Base-by-base conservation (phyloP, 92 coral and sea anemone genomes). In the Actinostola sp. region DNA sequence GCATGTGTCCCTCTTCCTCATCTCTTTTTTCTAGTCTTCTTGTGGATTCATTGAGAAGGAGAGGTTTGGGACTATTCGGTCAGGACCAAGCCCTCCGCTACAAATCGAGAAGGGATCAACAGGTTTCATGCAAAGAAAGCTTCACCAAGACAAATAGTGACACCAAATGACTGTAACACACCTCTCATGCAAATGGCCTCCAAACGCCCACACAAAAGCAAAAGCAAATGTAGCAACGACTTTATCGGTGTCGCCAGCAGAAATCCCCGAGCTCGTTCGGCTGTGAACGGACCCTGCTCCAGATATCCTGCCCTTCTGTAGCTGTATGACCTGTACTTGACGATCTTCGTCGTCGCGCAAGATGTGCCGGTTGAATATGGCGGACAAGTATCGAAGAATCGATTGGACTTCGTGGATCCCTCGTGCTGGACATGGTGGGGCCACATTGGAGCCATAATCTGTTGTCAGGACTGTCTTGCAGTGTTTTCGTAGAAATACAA, bases 191-290 rank as follows among this genome's bases (percentile, higher is more conserved):
- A 95, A 44, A 62, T 87, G 97, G 55, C 99, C 99, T 19, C 99
- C 99, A 79, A 95, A 92, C 16, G 99, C 90, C 99, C 99, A 95
- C 70, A 92, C 86, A 63, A 88, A 95, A 17, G 99, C 92, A 69
- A 92, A 95, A 14, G 96, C 97, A 57, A 95, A 92, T 2, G 92
- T 88, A 17, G 82, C 76, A 67, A 92, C 81, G 50, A 95, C 96
- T 54, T 75, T 91, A 41, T 76, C 88, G 0, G 92, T 85, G 82
- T 95, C 99, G 74, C 92, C 89, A 19, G 99, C 94, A 0, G 92
- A 67, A 38, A 95, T 86, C 25, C 95, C 93, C 1, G 97, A 92
- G 57, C 92, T 95, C 16, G 82, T 75, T 33, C 96, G 78, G 78
- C 99, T 95, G 51, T 94, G 89, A 35, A 61, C 44, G 16, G 89